Percentiles rank a stretch among this genome's conserved stretches.
Conservation (phyloP, 2,797 vertebrate species). For the Ispidina lecontei region DNA sequence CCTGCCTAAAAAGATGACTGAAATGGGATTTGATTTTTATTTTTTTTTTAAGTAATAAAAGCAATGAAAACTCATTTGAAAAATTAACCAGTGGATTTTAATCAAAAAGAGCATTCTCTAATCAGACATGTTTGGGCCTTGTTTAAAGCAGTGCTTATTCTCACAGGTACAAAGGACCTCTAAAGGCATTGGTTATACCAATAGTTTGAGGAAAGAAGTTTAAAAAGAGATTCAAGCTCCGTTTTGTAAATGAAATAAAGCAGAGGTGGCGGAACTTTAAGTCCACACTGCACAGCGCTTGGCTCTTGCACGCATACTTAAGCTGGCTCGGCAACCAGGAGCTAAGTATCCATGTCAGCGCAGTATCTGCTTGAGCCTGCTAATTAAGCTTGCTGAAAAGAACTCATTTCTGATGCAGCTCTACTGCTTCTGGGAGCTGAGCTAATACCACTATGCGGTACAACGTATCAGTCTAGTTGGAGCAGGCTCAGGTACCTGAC, state of each 20-base stretch:
- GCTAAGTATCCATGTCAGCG: slow-evolving; percentile 68
- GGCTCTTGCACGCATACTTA: slow-evolving; percentile 52
- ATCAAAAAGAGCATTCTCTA: slow-evolving; percentile 17
- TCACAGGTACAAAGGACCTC: not conserved
- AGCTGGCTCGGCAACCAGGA: slow-evolving; percentile 47
- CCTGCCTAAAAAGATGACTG: slow-evolving; percentile 66
- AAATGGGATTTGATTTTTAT: slow-evolving; percentile 65
- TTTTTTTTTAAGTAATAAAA: slow-evolving; percentile 55
- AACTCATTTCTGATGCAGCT: slow-evolving; percentile 70
- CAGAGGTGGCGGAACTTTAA: slow-evolving; percentile 44
- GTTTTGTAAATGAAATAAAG: slow-evolving; percentile 62
- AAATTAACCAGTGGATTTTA: slow-evolving; percentile 72
- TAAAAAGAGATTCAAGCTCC: slow-evolving; percentile 45
- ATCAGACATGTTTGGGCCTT: not conserved
- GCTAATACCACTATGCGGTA: slow-evolving; percentile 48
- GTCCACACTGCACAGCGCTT: not conserved
- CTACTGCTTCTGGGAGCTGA: slow-evolving; percentile 45
- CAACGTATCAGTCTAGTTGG: slow-evolving; percentile 13
- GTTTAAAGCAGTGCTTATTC: not conserved
- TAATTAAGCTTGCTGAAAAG: slow-evolving; percentile 69
- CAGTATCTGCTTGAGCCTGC: slow-evolving; percentile 62
- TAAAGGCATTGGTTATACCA: not conserved
- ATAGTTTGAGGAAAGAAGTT: not conserved
- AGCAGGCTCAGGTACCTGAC: slow-evolving; percentile 21
- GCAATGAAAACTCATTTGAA: slow-evolving; percentile 70